Evolutionary conservation across 92 coral and sea anemone species (phyloP).

Genomic region (Actinostola sp.): DNA sequence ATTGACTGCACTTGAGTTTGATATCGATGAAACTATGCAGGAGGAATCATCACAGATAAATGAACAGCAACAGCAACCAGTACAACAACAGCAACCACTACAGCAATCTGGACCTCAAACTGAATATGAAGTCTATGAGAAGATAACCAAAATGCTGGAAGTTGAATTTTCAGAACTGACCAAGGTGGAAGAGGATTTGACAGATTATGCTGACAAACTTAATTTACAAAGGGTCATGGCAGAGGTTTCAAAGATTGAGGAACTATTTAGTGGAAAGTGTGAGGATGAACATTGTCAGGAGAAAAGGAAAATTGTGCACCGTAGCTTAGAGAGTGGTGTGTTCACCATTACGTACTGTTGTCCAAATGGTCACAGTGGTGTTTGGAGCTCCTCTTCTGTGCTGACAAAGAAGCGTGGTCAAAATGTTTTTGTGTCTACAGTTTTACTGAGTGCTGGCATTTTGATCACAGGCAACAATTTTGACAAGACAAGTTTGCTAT

Average conservation of each 20-base stretch:
- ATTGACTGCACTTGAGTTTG: slow-evolving; percentile 2
- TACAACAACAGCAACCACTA: not conserved
- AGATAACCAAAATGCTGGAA: slow-evolving; percentile 6
- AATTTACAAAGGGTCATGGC: slow-evolving; percentile 30
- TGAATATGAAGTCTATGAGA: slow-evolving; percentile 6
- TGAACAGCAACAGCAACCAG: not conserved
- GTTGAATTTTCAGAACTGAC: slow-evolving; percentile 3
- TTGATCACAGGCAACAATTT: slow-evolving; percentile 50
- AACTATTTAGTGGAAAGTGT: slow-evolving; percentile 27
- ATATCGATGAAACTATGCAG: not conserved
- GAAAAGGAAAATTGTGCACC: slow-evolving; percentile 6
- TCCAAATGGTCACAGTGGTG: slow-evolving; percentile 39
- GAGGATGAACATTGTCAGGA: slow-evolving; percentile 13
- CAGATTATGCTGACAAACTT: not conserved
- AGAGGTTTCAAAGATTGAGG: slow-evolving; percentile 22
- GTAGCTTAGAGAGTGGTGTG: slow-evolving; percentile 35
- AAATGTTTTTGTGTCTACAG: slow-evolving; percentile 17
- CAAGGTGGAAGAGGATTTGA: slow-evolving; percentile 11
- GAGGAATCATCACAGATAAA: not conserved
- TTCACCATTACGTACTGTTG: too few species aligned
- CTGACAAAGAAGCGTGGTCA: slow-evolving; percentile 42
- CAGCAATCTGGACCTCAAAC: not conserved
- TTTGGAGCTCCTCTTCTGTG: slow-evolving; percentile 30
- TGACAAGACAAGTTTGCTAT: slow-evolving; percentile 27
- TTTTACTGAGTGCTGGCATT: slow-evolving; percentile 43